Percentiles rank a stretch among this genome's conserved stretches.
phyloP scores from a whole-genome alignment of 1,140 invertebrate species.

The Diachasmimorpha longicaudata region DNA sequence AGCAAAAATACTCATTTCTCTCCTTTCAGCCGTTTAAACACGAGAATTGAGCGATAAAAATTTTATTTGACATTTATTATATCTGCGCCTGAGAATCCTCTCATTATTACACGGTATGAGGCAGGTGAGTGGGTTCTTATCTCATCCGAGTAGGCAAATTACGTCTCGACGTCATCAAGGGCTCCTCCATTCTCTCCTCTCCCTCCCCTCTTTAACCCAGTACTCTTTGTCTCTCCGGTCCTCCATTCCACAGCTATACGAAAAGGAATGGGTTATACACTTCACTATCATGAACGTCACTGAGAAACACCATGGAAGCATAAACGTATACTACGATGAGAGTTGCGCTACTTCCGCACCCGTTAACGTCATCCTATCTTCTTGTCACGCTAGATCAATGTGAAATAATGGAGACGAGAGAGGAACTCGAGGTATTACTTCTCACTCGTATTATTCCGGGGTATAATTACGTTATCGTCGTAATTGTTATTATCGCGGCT shows the following conservation, averaged over 20 bases:
- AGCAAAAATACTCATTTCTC: background rate
- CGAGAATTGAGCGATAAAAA: background rate
- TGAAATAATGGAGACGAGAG: constrained; percentile 1
- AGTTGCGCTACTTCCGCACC: background rate
- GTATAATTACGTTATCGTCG: background rate
- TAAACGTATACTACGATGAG: background rate
- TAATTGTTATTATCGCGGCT: background rate
- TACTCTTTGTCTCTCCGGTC: background rate
- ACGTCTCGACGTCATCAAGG: constrained; percentile 29
- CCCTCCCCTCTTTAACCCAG: background rate
- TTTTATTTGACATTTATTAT: background rate
- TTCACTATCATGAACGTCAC: background rate
- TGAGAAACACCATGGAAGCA: background rate
- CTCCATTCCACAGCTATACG: background rate
- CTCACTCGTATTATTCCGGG: background rate
- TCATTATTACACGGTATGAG: background rate
- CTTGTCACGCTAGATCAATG: background rate
- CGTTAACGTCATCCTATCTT: constrained; percentile 10
- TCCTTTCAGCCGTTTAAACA: background rate
- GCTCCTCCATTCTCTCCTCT: constrained; percentile 16
- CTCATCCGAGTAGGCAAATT: constrained; percentile 22
- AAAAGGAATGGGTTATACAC: constrained; percentile 1
- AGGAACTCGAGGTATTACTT: background rate
- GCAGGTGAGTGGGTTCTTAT: background rate
- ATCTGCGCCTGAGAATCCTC: background rate